Evolutionary conservation across 2,888 invertebrate genomes (phyloP).

Genomic region (Caenorhabditis auriculariae): DNA sequence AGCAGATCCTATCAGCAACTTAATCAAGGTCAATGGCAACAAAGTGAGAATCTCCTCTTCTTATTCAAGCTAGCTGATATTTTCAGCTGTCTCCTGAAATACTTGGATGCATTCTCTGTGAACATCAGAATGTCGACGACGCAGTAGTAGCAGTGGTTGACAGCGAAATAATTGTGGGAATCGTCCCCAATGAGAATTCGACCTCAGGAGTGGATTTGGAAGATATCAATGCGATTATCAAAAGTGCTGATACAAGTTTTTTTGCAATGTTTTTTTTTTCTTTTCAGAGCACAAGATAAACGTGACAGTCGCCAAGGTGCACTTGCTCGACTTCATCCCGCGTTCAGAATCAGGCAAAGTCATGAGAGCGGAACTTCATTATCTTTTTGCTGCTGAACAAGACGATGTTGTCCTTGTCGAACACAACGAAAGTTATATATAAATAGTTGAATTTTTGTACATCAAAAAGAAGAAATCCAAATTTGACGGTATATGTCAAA

Average conservation of each 20-base stretch:
- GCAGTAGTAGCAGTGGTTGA: conserved; percentile 15
- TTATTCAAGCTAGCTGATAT: neutral
- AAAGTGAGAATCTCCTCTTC: neutral
- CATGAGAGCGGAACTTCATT: conserved; percentile 20
- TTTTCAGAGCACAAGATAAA: conserved; percentile 18
- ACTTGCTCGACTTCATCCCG: conserved; percentile 33
- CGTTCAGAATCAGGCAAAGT: conserved; percentile 34
- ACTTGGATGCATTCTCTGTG: conserved; percentile 14
- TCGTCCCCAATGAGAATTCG: conserved; percentile 19
- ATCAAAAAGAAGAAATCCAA: no score
- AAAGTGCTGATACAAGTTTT: neutral
- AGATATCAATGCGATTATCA: neutral
- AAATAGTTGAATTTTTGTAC: no score
- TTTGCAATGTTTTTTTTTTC: neutral
- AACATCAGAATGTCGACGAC: conserved; percentile 22
- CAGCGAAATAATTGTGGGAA: conserved; percentile 19
- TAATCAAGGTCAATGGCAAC: conserved; percentile 10
- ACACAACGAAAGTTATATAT: conserved; percentile 16
- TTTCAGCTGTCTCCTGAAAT: conserved; percentile 20
- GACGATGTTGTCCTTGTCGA: conserved; percentile 3
- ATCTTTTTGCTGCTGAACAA: conserved; percentile 18
- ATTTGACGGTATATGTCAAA: no score
- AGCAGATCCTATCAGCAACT: conserved; percentile 11
- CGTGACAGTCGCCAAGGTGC: conserved; percentile 14
- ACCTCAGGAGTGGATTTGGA: conserved; percentile 18